Evolutionary conservation across 2,113 vertebrate genomes (phyloP).

Genomic region (Cyphomyrus discorhynchus): DNA sequence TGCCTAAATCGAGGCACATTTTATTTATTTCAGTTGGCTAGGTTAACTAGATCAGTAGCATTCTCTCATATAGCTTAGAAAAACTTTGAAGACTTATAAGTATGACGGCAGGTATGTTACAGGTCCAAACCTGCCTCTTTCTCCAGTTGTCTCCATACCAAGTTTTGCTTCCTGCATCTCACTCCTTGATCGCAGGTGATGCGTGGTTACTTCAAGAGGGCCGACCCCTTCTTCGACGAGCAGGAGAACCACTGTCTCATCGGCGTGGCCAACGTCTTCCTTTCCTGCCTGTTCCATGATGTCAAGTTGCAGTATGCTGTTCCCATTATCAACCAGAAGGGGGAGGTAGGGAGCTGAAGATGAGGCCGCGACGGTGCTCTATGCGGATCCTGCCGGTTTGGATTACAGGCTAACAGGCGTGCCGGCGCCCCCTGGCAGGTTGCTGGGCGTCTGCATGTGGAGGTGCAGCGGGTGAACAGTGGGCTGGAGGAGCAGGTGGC

Average conservation of each 20-base stretch:
- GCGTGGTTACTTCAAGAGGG: conserved; percentile 79
- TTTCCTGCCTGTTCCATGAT: conserved; percentile 82
- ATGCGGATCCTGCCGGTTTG: not conserved
- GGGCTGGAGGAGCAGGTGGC: conserved; percentile 75
- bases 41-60: not conserved
- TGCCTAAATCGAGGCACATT: not conserved
- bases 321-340: conserved; percentile 93
- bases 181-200: conserved; percentile 58
- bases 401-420: not conserved
- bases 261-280: conserved; percentile 90
- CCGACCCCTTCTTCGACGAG: conserved; percentile 89
- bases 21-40: not conserved
- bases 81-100: not conserved
- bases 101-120: not conserved
- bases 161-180: not conserved
- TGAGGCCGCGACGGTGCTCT: too few species aligned
- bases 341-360: conserved; percentile 68
- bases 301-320: conserved; percentile 89
- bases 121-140: not conserved
- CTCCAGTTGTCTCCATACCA: not conserved
- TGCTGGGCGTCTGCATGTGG: conserved; percentile 83
- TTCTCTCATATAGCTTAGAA: not conserved
- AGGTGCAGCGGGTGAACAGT: conserved; percentile 79
- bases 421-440: conserved; percentile 56
- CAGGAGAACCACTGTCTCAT: conserved; percentile 93